Conservation (phyloP, 2,888 invertebrate genomes). For the Gryllus longicercus region DNA sequence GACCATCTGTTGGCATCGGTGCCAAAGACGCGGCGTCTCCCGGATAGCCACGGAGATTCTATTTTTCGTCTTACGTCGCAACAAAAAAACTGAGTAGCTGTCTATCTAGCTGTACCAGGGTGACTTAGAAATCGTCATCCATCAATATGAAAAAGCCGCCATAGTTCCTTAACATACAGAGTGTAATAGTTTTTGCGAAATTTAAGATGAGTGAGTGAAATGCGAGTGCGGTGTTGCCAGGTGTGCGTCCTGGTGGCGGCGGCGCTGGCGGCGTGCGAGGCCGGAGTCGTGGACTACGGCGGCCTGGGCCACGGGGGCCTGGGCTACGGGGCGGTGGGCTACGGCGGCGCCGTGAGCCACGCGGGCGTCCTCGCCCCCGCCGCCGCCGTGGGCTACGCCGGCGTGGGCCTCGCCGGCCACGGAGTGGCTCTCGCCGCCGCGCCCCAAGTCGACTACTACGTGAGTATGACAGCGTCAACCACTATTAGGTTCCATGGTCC, state of each 20-base stretch:
- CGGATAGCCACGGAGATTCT: no score
- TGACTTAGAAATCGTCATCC: no score
- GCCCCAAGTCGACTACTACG: neutral
- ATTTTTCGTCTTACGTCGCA: no score
- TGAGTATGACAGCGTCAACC: neutral
- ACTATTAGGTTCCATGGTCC: no score
- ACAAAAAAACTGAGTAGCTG: no score
- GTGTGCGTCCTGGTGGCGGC: neutral
- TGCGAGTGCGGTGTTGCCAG: neutral
- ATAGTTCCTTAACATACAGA: no score
- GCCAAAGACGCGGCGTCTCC: no score
- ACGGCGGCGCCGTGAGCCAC: neutral
- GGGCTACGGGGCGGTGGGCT: neutral
- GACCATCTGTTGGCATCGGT: no score
- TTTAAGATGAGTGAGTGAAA: no score
- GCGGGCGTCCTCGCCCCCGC: neutral
- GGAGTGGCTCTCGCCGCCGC: neutral
- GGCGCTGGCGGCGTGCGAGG: neutral
- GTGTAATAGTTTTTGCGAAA: no score
- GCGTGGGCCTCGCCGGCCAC: neutral
- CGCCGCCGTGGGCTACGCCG: neutral
- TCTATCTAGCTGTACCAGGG: no score
- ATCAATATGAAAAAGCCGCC: no score
- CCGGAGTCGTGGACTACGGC: neutral
- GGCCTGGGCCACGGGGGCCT: neutral